Base-by-base conservation (phyloP, 2,888 invertebrate species). In the Mechanitis mazaeus region DNA sequence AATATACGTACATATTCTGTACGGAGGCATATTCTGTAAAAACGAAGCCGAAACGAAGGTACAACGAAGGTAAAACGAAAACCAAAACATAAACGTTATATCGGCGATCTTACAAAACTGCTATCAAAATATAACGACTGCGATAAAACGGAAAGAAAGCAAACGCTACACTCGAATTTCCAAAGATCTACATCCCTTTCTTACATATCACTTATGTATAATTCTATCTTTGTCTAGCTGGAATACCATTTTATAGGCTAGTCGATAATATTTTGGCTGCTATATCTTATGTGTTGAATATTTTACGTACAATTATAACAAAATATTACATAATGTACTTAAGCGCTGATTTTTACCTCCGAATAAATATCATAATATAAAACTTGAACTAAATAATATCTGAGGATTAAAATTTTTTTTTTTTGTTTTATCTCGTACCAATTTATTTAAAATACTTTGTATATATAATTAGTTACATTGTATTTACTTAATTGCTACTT, bases 71-170 rank as follows among this genome's bases (percentile, higher is more conserved):
- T 20, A 20, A 20, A 20, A 20, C 56, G 58, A 83, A 84, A 87
- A 85, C 87, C 85, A 84, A 86, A 85, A 86, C 79, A 87, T 89
- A 87, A 89, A 88, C 85, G 87, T 88, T 87, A 87, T 85, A 88
- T 83, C 83, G 85, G 76, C 83, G 83, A 85, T 87, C 83, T 81
- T 72, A 74, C 79, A 77, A 79, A 87, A 89, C 84, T 78, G 86
- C 87, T 85, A 90, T 90, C 88, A 90, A 90, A 89, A 88, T 85
- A 86, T 90, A 90, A 90, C 88, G 88, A 82, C 85, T 69, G 73
- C 86, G 86, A 90, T 90, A 89, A 90, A 88, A 80, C 87, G 87
- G 85, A 82, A 87, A 87, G 87, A 89, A 88, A 88, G 86, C 87
- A 86, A 88, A 84, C 82, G 80, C 80, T 85, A 81, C 83, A 83